Evolutionary conservation across 2,888 invertebrate species (phyloP), one percentile per base, ranked within the genome.

Genomic region (Dastarcus helophoroides): DNA sequence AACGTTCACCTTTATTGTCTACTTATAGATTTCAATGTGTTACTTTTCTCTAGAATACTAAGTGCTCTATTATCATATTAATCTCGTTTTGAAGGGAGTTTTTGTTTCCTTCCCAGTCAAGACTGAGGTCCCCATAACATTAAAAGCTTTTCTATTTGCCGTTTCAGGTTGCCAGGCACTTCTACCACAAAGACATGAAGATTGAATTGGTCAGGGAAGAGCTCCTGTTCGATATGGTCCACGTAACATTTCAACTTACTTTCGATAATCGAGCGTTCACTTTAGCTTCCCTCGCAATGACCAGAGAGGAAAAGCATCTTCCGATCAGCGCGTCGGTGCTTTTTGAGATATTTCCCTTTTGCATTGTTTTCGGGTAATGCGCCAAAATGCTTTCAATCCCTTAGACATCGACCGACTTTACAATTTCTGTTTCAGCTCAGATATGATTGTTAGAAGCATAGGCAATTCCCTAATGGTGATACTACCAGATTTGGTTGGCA

Each of bases 281-380:
- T 0, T 67, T 85, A 29, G 83, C 86, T 3, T 83, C 83, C 0
- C 62, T 85, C 44, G 79, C 82, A 14, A 81, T 88, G 80, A 84
- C 84, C 2, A 69, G 86, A 16, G 86, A 88, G 51, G 88, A 89
- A 54, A 85, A 85, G 57, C 85, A 85, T 59, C 63, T 90, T 44
- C 89, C 90, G 4, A 84, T 90, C 43, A 81, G 82, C 52, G 86
- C 89, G 1, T 80, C 85, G 6, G 82, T 91, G 14, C 69, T 95
- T 25, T 93, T 95, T 51, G 93, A 95, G 59, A 89, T 95, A 53
- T 97, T 97, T 59, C 95, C 97, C 2, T 97, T 97, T 68, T 91
- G 93, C 63, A 84, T 97, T 43, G 91, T 94, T 22, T 95, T 95
- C 61, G 86, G 89, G 82, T 86, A 17, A 17, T 7, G 6, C 19